Conservation (phyloP, 2,113 vertebrate species). For the Tiliqua scincoides region DNA sequence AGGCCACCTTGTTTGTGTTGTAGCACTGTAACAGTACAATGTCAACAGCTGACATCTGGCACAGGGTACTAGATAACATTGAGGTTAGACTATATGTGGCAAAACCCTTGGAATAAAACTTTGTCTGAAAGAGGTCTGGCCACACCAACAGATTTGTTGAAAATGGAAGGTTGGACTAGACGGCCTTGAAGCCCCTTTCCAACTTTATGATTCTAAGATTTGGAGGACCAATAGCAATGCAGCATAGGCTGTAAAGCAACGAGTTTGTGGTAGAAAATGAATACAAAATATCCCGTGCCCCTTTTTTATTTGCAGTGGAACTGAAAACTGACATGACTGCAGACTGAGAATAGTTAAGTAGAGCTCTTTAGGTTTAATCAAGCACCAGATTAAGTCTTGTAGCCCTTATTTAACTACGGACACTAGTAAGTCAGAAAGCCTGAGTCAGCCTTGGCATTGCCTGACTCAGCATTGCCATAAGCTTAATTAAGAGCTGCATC, state of each 20-base stretch:
- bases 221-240: neutral
- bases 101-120: accelerated
- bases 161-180: neutral
- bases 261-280: neutral
- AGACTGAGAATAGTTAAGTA: constrained; percentile 20
- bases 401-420: constrained; percentile 23
- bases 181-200: neutral
- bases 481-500: neutral
- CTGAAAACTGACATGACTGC: neutral
- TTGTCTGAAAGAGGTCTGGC: accelerated
- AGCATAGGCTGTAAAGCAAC: neutral
- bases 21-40: constrained; percentile 23
- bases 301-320: constrained; percentile 14
- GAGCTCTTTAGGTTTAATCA: constrained; percentile 19
- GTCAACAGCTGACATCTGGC: constrained; percentile 5
- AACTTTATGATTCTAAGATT: neutral
- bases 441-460: neutral
- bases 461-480: constrained; percentile 15
- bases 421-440: neutral
- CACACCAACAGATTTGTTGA: accelerated
- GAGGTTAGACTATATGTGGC: neutral
- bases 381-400: constrained; percentile 12
- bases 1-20: too few relatives aligned
- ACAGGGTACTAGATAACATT: neutral
- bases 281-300: neutral